A percentile compares a stretch with the other conserved stretches of the same genome.
Conservation (phyloP, 2,888 invertebrate species). For the Ormyrus thymus region DNA sequence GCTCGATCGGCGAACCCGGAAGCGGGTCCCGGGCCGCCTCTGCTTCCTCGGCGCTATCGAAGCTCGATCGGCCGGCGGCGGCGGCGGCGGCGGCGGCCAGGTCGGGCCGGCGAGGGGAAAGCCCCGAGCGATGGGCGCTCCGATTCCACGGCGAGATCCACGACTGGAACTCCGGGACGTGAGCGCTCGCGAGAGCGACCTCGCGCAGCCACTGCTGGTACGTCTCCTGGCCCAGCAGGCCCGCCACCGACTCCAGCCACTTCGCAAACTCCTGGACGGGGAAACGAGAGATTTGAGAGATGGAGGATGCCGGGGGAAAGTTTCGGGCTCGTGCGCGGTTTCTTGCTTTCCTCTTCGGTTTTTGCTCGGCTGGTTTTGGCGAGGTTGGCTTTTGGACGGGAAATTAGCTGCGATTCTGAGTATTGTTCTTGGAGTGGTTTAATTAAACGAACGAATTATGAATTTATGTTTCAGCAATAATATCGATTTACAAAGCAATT, state of each 20-base stretch:
- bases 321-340: background rate
- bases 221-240: conserved; percentile 59
- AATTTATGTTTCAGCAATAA: too few relatives aligned
- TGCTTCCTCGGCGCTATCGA: background rate
- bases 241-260: conserved; percentile 63
- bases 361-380: too few relatives aligned
- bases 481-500: too few relatives aligned
- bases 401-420: too few relatives aligned
- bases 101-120: background rate
- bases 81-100: background rate
- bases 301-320: background rate
- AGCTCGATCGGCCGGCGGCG: background rate
- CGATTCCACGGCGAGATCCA: conserved; percentile 43
- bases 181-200: conserved; percentile 46
- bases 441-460: too few relatives aligned
- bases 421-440: too few relatives aligned
- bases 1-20: conserved; percentile 11
- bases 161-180: conserved; percentile 47
- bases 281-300: background rate
- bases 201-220: conserved; percentile 63
- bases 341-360: background rate
- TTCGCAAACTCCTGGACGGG: conserved; percentile 61
- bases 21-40: background rate
- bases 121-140: background rate
- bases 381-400: too few relatives aligned